A percentile compares a stretch with the other conserved stretches of the same genome.
These are phyloP conservation scores for Ramazzottius varieornatus DNA, from an alignment of 2,888 invertebrate genomes.

Conservation along the genomic window DNA sequence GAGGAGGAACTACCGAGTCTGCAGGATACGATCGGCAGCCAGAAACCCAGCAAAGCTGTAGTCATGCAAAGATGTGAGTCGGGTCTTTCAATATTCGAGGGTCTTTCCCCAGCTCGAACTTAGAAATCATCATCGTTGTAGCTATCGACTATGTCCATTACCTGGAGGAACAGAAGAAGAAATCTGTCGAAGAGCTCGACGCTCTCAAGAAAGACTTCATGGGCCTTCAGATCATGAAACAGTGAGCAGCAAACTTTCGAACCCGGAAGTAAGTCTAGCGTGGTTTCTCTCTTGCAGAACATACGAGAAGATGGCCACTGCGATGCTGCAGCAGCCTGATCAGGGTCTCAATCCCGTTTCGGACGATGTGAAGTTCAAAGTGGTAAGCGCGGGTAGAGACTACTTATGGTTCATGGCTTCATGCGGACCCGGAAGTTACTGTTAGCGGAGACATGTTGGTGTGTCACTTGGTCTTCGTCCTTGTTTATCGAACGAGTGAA, in stretches of 20 bases:
- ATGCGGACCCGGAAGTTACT: no score
- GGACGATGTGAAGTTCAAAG: constrained; percentile 82
- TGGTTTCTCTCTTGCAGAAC: constrained; percentile 28
- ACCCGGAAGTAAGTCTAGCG: neutral
- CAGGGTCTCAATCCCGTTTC: constrained; percentile 63
- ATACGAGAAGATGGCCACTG: constrained; percentile 83
- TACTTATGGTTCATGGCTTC: neutral
- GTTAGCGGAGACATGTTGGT: no score
- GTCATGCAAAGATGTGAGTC: constrained; percentile 52
- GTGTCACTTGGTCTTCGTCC: neutral
- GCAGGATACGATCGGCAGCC: constrained; percentile 48
- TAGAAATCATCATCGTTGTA: no score
- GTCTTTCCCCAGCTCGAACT: no score
- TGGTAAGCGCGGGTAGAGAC: constrained; percentile 34
- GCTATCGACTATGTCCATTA: constrained; percentile 37
- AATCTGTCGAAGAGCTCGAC: constrained; percentile 68
- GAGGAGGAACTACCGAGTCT: constrained; percentile 79
- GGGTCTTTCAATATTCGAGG: neutral
- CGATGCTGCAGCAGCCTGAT: constrained; percentile 68
- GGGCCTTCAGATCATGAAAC: constrained; percentile 45
- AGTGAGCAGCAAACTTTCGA: neutral
- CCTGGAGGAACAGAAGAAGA: constrained; percentile 61
- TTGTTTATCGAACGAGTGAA: no score
- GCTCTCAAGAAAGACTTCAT: constrained; percentile 29
- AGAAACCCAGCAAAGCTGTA: constrained; percentile 83